A percentile compares a stretch with the other conserved stretches of the same genome.
These are phyloP conservation scores for Clarias magur DNA, from an alignment of 2,113 vertebrate species.

Conservation along the genomic window DNA sequence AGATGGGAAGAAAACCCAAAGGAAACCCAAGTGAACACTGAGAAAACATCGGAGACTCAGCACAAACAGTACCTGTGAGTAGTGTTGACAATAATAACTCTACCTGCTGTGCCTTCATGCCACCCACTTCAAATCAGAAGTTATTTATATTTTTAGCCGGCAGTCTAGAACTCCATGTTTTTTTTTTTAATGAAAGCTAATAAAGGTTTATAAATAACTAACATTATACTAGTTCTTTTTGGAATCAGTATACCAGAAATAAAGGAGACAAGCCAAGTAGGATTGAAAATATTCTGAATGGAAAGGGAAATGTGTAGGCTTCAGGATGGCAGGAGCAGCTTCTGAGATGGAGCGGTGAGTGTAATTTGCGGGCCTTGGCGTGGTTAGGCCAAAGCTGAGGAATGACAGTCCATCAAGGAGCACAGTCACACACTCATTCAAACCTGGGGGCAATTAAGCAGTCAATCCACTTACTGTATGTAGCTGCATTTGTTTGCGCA, in stretches of 20 bases:
- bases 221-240: background rate
- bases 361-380: background rate
- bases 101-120: background rate
- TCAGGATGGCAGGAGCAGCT: background rate
- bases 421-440: background rate
- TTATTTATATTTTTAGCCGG: background rate
- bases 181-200: background rate
- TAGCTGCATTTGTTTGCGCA: too few species aligned
- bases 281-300: background rate
- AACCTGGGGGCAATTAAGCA: background rate
- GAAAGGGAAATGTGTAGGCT: background rate
- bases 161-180: background rate
- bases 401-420: background rate
- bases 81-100: background rate
- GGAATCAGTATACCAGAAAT: background rate
- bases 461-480: background rate
- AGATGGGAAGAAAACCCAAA: background rate
- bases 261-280: background rate
- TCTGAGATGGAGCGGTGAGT: background rate
- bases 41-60: background rate
- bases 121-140: background rate
- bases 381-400: background rate
- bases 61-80: background rate
- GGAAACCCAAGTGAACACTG: background rate
- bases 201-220: background rate